Evolutionary conservation across 2,797 vertebrate genomes (phyloP).

Genomic region (Argentina silus): DNA sequence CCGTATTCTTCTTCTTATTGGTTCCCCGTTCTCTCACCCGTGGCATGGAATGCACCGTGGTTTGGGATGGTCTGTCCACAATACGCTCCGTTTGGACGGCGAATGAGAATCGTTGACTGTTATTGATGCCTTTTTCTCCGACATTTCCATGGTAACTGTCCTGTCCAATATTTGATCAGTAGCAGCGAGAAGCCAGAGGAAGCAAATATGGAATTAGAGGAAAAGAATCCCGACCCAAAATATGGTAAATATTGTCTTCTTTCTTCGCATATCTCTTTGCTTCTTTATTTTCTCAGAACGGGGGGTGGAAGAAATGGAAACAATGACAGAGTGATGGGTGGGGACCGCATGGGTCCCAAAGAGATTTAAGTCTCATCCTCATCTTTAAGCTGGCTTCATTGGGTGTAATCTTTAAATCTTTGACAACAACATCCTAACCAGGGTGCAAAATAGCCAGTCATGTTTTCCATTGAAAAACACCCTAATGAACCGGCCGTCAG

Average conservation of each 20-base stretch:
- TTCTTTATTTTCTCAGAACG: slow-evolving; percentile 28
- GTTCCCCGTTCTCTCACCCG: slow-evolving; percentile 19
- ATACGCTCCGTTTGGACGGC: slow-evolving; percentile 7
- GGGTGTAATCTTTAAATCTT: neutral
- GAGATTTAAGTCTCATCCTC: slow-evolving; percentile 42
- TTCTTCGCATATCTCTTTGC: neutral
- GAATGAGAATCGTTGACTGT: slow-evolving; percentile 20
- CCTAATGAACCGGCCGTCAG: neutral
- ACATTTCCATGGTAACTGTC: slow-evolving; percentile 73
- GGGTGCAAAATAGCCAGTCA: neutral
- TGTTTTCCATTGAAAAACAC: slow-evolving; percentile 1
- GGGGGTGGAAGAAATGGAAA: slow-evolving; percentile 63
- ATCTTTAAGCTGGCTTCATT: slow-evolving; percentile 9
- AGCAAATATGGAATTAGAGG: slow-evolving; percentile 74
- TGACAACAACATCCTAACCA: neutral
- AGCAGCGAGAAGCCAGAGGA: slow-evolving; percentile 28
- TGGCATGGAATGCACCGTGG: slow-evolving; percentile 39
- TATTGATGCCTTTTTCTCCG: slow-evolving; percentile 53
- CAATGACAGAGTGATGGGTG: slow-evolving; percentile 70
- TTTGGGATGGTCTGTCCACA: slow-evolving; percentile 39
- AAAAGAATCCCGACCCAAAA: slow-evolving; percentile 76
- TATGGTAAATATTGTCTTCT: slow-evolving; percentile 67
- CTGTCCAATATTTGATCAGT: slow-evolving; percentile 50
- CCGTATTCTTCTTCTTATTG: slow-evolving; percentile 45
- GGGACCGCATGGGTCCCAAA: slow-evolving; percentile 64